phyloP scores from a whole-genome alignment of 2,113 vertebrate species.

The Cariama cristata region DNA sequence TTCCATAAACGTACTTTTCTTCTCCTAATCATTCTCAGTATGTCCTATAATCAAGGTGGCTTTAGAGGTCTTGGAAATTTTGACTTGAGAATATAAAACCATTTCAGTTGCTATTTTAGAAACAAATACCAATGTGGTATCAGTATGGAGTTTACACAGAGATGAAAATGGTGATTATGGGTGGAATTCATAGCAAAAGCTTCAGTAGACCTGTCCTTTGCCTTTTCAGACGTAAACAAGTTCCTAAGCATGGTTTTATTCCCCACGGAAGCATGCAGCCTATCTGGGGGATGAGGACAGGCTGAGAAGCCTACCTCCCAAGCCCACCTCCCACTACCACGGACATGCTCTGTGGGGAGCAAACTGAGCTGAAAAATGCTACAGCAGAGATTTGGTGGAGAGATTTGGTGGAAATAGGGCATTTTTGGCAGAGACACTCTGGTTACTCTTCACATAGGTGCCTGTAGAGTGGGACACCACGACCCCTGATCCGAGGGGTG shows the following conservation, averaged over 20 bases:
- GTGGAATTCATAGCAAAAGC: background rate
- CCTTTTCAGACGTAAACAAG: background rate
- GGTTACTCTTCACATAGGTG: background rate
- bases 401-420: background rate
- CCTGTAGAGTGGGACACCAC: background rate
- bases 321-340: background rate
- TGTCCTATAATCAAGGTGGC: background rate
- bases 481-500: rapidly evolving
- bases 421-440: background rate
- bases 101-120: background rate
- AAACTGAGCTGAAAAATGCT: background rate
- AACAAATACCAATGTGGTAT: background rate
- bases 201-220: background rate
- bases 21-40: background rate
- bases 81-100: background rate
- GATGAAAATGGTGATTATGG: background rate
- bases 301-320: background rate
- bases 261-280: background rate
- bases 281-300: background rate
- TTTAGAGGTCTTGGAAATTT: background rate
- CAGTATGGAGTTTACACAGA: background rate
- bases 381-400: background rate
- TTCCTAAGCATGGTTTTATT: background rate
- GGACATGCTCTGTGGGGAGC: background rate
- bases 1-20: background rate